Conservation (phyloP, 2,888 invertebrate genomes). For the Rhingia campestris region DNA sequence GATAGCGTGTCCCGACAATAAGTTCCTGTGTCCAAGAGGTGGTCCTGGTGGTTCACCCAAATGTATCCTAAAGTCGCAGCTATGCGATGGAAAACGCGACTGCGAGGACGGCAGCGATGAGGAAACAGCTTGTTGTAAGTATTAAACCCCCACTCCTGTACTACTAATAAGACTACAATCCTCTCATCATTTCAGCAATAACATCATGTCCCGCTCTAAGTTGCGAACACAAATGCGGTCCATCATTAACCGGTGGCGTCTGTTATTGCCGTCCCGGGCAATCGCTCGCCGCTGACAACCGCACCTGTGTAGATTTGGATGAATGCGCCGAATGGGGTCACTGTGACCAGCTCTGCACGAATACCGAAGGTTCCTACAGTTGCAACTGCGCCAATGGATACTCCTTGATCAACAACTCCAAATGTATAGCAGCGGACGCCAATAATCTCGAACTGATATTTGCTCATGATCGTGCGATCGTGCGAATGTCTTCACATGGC, state of each 20-base stretch:
- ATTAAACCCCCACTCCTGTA: constrained; percentile 23
- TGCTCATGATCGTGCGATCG: constrained; percentile 88
- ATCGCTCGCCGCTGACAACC: constrained; percentile 91
- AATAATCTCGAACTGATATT: constrained; percentile 86
- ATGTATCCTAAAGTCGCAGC: constrained; percentile 93
- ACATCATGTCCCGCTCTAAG: constrained; percentile 91
- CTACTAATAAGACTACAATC: constrained; percentile 7
- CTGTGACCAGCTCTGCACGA: constrained; percentile 97
- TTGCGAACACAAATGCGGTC: constrained; percentile 95
- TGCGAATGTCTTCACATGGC: constrained; percentile 88
- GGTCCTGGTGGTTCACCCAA: constrained; percentile 89
- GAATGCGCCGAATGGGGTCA: constrained; percentile 96
- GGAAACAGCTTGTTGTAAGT: constrained; percentile 93
- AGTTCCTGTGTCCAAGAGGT: constrained; percentile 94
- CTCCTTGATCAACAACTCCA: constrained; percentile 85
- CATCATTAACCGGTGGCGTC: constrained; percentile 93
- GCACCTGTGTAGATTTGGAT: constrained; percentile 94
- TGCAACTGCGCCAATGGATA: constrained; percentile 94
- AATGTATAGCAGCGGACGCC: constrained; percentile 86
- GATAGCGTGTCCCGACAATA: constrained; percentile 93
- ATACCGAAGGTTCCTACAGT: constrained; percentile 91
- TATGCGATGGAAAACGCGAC: constrained; percentile 95
- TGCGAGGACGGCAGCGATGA: constrained; percentile 96
- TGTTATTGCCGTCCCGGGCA: constrained; percentile 95
- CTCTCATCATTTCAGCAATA: constrained; percentile 85